Conservation (phyloP, 37 sponge, comb jelly and placozoan genomes). For the Bolinopsis microptera region DNA sequence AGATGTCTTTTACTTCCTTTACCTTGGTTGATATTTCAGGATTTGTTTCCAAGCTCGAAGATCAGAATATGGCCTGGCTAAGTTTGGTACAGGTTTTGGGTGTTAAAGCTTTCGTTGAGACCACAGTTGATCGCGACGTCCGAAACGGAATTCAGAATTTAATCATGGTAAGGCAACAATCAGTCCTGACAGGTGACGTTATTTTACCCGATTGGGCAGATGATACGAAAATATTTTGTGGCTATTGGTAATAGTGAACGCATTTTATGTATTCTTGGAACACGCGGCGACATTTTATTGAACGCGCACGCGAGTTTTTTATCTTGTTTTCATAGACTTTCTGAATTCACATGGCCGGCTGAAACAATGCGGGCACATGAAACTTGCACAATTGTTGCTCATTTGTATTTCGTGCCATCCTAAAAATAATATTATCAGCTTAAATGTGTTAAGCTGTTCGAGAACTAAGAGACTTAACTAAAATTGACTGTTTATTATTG, state of each 20-base stretch:
- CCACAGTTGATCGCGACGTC: constrained; percentile 75
- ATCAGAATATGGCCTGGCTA: constrained; percentile 83
- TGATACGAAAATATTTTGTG: not conserved
- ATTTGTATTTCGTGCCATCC: too few relatives aligned
- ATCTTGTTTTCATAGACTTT: not conserved
- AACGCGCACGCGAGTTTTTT: not conserved
- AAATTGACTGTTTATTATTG: too few relatives aligned
- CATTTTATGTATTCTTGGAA: not conserved
- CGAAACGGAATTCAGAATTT: constrained; percentile 80
- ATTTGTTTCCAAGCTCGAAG: constrained; percentile 36
- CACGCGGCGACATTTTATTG: not conserved
- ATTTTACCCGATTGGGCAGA: too few relatives aligned
- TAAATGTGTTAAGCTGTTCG: too few relatives aligned
- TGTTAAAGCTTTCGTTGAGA: constrained; percentile 96
- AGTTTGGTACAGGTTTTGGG: constrained; percentile 83
- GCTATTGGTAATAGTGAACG: not conserved
- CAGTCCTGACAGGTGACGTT: not conserved
- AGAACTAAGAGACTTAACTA: too few relatives aligned
- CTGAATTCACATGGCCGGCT: not conserved
- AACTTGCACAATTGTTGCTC: too few relatives aligned
- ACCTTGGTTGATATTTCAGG: too few relatives aligned
- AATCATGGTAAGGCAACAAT: constrained; percentile 67
- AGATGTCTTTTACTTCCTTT: not conserved
- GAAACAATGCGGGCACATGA: too few relatives aligned
- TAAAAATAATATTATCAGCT: too few relatives aligned